Percentiles rank a stretch among this genome's conserved stretches.
Evolutionary conservation across 92 coral and sea anemone genomes (phyloP).

Genomic region (Galaxea fascicularis): DNA sequence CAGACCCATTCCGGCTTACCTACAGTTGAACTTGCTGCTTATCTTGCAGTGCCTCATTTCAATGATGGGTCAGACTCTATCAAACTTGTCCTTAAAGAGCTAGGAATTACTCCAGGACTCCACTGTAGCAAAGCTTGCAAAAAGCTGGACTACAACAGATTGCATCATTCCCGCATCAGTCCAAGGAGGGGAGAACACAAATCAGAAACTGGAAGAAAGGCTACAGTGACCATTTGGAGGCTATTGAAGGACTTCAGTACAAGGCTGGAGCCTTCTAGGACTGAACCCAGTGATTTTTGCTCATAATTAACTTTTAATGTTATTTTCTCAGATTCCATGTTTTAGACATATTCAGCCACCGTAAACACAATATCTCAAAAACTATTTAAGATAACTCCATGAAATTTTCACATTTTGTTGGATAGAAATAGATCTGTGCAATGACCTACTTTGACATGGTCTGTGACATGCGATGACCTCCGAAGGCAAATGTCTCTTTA

Average conservation of each 20-base stretch:
- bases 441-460: neutral
- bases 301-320: no score
- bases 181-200: neutral
- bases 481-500: no score
- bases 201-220: neutral
- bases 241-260: no score
- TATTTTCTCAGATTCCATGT: no score
- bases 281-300: no score
- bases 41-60: constrained; percentile 51
- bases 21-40: constrained; percentile 53
- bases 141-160: constrained; percentile 52
- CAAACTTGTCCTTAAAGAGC: constrained; percentile 42
- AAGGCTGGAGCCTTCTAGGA: no score
- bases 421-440: neutral
- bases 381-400: neutral
- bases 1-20: constrained; percentile 67
- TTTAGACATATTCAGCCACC: neutral
- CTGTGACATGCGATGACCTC: no score
- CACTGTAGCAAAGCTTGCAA: constrained; percentile 27
- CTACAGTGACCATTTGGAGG: no score
- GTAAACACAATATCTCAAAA: constrained; percentile 2
- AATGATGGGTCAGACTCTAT: constrained; percentile 49
- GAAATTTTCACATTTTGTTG: neutral
- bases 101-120: constrained; percentile 47
- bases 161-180: no score